Conservation (phyloP, 2,113 vertebrate species). For the Pelecanoides urinatrix region DNA sequence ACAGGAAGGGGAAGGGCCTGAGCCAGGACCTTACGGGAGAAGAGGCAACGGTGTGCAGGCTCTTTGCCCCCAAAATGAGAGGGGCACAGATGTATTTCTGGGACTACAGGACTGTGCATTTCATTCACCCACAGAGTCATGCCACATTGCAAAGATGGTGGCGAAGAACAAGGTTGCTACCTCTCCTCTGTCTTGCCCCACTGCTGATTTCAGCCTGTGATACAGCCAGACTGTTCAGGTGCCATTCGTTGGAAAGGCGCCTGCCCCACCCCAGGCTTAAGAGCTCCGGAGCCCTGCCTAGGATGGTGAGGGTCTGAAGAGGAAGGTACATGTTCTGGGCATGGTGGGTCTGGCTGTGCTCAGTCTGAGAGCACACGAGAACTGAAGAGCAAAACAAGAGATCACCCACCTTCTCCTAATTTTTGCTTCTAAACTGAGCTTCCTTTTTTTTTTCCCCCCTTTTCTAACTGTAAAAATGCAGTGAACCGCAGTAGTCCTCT, state of each 20-base stretch:
- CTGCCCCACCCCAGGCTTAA: neutral
- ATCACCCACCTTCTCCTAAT: neutral
- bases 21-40: neutral
- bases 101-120: neutral
- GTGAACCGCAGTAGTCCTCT: neutral
- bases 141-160: rapidly evolving
- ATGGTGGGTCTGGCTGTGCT: neutral
- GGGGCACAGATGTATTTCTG: neutral
- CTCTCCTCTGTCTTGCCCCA: neutral
- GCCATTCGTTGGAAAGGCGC: neutral
- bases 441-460: neutral
- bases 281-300: neutral
- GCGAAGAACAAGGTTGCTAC: neutral
- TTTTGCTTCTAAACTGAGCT: neutral
- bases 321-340: neutral
- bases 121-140: neutral
- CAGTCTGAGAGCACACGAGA: neutral
- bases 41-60: neutral
- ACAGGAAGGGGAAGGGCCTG: neutral
- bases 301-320: neutral
- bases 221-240: neutral
- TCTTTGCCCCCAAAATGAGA: neutral
- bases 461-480: neutral
- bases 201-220: neutral
- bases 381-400: neutral